phyloP scores from a whole-genome alignment of 2,797 vertebrate species.

The Sarcoramphus papa region DNA sequence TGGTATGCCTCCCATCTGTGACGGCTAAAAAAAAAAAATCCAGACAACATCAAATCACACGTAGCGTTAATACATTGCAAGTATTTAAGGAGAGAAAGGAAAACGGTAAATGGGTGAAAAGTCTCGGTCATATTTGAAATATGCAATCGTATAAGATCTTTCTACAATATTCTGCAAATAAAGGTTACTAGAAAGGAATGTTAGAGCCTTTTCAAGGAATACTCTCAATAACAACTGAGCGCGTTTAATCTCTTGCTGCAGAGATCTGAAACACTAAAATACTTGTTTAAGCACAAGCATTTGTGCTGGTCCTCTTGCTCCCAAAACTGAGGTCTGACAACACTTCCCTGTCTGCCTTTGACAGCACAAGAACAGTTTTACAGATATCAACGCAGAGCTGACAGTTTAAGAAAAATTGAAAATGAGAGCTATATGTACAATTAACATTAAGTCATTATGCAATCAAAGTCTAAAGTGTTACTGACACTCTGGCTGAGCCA shows the following conservation, averaged over 20 bases:
- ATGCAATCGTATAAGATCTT: neutral
- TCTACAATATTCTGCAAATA: neutral
- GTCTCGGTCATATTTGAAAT: neutral
- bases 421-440: neutral
- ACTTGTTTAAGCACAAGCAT: neutral
- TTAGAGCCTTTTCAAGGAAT: neutral
- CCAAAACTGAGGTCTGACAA: neutral
- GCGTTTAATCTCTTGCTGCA: neutral
- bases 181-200: neutral
- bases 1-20: constrained; percentile 87
- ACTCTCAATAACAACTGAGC: neutral
- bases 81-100: neutral
- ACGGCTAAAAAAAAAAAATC: constrained; percentile 73
- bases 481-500: neutral
- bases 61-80: neutral
- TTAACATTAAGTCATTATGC: neutral
- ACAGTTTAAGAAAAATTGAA: neutral
- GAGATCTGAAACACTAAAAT: neutral
- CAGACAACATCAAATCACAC: constrained; percentile 29
- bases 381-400: neutral
- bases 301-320: neutral
- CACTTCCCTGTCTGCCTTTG: neutral
- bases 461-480: neutral
- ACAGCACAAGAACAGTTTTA: neutral
- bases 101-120: neutral